These are phyloP conservation scores for Tinamus guttatus DNA, from an alignment of 2,113 vertebrate genomes.

Conservation along the genomic window DNA sequence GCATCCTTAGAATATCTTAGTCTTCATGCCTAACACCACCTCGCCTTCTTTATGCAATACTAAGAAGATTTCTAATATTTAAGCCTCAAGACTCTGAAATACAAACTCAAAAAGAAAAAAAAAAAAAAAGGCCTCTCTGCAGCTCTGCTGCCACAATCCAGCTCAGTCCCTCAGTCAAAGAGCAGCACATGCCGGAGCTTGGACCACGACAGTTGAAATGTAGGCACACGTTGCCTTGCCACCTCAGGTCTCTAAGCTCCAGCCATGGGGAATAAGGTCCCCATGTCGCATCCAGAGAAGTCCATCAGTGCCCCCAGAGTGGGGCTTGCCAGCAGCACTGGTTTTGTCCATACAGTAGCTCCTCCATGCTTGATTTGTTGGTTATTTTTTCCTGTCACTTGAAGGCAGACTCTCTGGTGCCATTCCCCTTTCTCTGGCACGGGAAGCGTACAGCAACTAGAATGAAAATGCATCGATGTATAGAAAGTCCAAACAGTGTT, in stretches of 20 bases:
- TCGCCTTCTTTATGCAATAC: not conserved
- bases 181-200: too few relatives aligned
- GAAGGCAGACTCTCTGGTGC: fast-evolving
- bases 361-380: not conserved
- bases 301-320: not conserved
- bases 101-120: too few relatives aligned
- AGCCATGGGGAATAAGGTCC: not conserved
- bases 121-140: too few relatives aligned
- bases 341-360: not conserved
- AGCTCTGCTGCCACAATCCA: too few relatives aligned
- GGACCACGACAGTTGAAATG: too few relatives aligned
- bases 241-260: not conserved
- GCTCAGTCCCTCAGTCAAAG: too few relatives aligned
- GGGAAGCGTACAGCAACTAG: fast-evolving
- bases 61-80: not conserved
- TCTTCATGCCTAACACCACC: not conserved
- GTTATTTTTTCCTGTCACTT: not conserved
- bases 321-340: not conserved
- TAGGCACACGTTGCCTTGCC: too few relatives aligned
- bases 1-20: not conserved
- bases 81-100: too few relatives aligned
- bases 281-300: too few relatives aligned
- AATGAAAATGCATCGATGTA: fast-evolving
- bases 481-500: fast-evolving
- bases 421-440: fast-evolving